Evolutionary conservation across 1,140 invertebrate genomes (phyloP), one percentile per base, ranked within the genome.

Genomic region (Drosophila paulistorum): DNA sequence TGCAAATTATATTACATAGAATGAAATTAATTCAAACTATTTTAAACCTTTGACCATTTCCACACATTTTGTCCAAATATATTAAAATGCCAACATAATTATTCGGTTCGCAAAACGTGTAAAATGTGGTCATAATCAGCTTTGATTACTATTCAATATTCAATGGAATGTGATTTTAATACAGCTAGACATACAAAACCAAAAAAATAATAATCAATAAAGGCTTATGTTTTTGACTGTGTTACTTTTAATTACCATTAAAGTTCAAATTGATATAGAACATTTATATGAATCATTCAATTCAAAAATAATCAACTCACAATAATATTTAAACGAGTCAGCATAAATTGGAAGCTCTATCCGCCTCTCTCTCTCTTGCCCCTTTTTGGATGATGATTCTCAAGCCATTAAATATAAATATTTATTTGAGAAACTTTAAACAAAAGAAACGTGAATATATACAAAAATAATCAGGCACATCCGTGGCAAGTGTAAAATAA

Each of bases 121-220:
- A 61, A 66, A 70, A 41, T 66, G 45, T 63, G 51, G 0, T 39
- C n/a, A 66, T 77, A 77, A 74, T 70, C 71, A 58, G 71, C 66
- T 70, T 71, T 51, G 74, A 62, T 68, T 39, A 51, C 17, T n/a
- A 2, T 41, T 4, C 30, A 30, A 41, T 39, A 7, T 45, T 63
- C n/a, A 66, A 66, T 70, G 42, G 14, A 58, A 51, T 42, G 20
- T 14, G 11, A 20, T 20, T 61, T 70, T 63, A 66, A 66, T 71
- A 64, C 45, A 65, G 23, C 48, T 41, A 66, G 35, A 7, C 7
- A 7, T 9, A 20, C 57, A 54, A 73, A 65, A 35, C 5, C 0
- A 7, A 42, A 26, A 4, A 45, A 45, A 17, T 51, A 7, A 42
- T 69, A 68, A 48, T 60, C 45, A 64, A 68, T 76, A 57, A 68